These are phyloP conservation scores for Drosophila testacea DNA, from an alignment of 2,888 invertebrate genomes.

Conservation along the genomic window DNA sequence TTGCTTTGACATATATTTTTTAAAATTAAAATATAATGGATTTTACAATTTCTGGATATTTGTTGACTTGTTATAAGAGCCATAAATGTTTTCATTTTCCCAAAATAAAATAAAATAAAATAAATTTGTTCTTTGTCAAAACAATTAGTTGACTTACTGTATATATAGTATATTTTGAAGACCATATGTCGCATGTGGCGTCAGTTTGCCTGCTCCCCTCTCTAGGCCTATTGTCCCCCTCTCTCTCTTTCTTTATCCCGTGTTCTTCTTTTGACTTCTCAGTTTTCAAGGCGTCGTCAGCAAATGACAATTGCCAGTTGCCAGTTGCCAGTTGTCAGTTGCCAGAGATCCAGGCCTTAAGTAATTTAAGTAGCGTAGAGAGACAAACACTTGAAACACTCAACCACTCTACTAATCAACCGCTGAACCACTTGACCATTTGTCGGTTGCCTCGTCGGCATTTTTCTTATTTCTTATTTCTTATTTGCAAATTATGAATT, in stretches of 20 bases:
- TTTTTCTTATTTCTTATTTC: slow-evolving; percentile 15
- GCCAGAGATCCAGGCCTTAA: slow-evolving; percentile 13
- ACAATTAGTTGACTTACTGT: too few relatives aligned
- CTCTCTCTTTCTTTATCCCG: too few relatives aligned
- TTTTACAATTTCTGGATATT: too few relatives aligned
- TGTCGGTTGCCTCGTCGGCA: slow-evolving; percentile 23
- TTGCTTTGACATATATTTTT: neutral
- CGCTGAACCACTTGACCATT: slow-evolving; percentile 8
- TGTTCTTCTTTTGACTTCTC: slow-evolving; percentile 22
- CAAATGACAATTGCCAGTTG: slow-evolving; percentile 36
- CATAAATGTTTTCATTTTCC: too few relatives aligned
- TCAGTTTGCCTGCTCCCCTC: slow-evolving; percentile 27
- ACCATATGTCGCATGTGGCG: slow-evolving; percentile 62
- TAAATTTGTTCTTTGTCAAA: too few relatives aligned
- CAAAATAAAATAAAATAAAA: too few relatives aligned
- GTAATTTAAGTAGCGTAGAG: slow-evolving; percentile 24
- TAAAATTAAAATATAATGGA: too few relatives aligned
- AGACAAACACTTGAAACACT: slow-evolving; percentile 7
- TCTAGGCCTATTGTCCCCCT: neutral
- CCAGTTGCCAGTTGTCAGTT: neutral
- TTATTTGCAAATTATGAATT: slow-evolving; percentile 11
- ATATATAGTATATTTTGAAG: neutral
- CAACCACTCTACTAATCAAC: slow-evolving; percentile 1
- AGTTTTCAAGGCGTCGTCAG: slow-evolving; percentile 47
- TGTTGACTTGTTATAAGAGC: too few relatives aligned